Evolutionary conservation across 2,113 vertebrate genomes (phyloP).

Genomic region (Aramus guarauna): DNA sequence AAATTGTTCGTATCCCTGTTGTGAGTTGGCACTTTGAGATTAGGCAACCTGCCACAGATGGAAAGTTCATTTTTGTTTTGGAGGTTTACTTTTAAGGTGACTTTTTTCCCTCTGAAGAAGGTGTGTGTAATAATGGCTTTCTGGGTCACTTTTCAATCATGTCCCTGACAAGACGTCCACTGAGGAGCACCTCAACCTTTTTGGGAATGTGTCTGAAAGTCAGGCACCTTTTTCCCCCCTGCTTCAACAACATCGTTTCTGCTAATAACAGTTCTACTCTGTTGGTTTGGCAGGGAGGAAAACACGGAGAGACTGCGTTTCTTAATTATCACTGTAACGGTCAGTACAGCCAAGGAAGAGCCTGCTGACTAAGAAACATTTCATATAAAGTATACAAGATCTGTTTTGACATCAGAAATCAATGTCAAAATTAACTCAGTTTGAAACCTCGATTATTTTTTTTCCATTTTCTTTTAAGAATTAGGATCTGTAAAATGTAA

Average conservation of each 20-base stretch:
- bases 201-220: not conserved
- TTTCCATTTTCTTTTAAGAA: not conserved
- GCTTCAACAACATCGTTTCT: not conserved
- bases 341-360: not conserved
- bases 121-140: not conserved
- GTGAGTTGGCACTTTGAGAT: not conserved
- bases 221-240: not conserved
- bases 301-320: not conserved
- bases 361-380: not conserved
- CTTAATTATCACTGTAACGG: no score
- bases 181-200: not conserved
- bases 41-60: not conserved
- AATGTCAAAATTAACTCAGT: not conserved
- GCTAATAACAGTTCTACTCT: not conserved
- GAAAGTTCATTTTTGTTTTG: not conserved
- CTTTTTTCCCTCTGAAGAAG: not conserved
- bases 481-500: not conserved
- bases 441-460: not conserved
- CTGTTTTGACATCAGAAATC: not conserved
- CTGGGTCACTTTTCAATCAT: not conserved
- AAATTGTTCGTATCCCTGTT: not conserved
- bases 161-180: not conserved
- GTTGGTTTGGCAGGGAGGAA: not conserved
- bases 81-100: not conserved
- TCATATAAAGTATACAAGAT: not conserved